Conservation (phyloP, 2,113 vertebrate species). For the Cygnus buccinator region DNA sequence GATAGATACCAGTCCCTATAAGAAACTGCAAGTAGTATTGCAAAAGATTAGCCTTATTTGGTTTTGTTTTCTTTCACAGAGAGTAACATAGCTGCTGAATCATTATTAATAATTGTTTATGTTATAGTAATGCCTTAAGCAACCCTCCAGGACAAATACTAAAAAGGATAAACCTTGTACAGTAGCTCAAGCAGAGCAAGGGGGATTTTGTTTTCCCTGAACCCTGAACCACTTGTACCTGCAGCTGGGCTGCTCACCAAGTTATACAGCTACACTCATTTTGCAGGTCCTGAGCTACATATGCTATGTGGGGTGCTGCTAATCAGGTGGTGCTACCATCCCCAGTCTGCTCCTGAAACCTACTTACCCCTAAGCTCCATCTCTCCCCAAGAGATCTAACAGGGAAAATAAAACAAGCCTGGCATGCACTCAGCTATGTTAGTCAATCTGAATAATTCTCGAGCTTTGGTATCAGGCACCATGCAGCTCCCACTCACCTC, state of each 20-base stretch:
- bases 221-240: background rate
- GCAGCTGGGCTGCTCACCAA: background rate
- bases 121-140: conserved; percentile 10
- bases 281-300: background rate
- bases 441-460: conserved; percentile 47
- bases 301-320: background rate
- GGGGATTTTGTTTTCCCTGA: background rate
- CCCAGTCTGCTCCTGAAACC: background rate
- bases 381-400: background rate
- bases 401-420: conserved; percentile 29
- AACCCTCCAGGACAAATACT: conserved; percentile 8
- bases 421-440: background rate
- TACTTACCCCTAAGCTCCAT: background rate
- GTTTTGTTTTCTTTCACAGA: conserved; percentile 35
- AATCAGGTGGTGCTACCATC: background rate
- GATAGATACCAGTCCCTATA: conserved; percentile 5
- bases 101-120: conserved; percentile 42
- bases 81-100: conserved; percentile 22
- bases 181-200: background rate
- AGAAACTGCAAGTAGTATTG: background rate
- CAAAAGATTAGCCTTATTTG: conserved; percentile 34
- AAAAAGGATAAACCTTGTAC: background rate
- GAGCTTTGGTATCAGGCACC: conserved; percentile 50
- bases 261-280: background rate
- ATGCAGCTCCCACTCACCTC: conserved; percentile 42